Base-by-base conservation (phyloP, 2,113 vertebrate species). In the Menura novaehollandiae region DNA sequence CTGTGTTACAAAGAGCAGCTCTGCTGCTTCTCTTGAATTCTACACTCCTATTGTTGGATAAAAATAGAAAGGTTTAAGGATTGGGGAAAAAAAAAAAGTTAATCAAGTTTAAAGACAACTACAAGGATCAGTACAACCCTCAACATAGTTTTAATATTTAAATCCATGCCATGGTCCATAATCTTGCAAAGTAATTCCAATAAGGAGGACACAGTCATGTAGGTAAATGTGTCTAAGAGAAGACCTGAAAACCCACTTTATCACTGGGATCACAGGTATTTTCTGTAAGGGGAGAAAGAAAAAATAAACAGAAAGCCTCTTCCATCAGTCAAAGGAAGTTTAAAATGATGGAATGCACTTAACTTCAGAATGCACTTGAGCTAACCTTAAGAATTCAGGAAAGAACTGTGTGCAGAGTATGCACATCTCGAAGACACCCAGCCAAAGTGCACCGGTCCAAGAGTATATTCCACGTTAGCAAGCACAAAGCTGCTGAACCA, bases 231-330 rank as follows among this genome's bases (percentile, higher is more conserved):
- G 74, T 43, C 77, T 59, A 81, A 71, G 19, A 69, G 73, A 80
- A 95, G 86, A 92, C 69, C 83, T 95, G 68, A 86, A 95, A 97
- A 88, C 91, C 85, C 64, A 81, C 44, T 95, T 92, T 84, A 66
- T 28, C 76, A 18, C 2, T 6, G 39, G 64, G 37, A 77, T 66
- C 62, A 43, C 49, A 47, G 43, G 21, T 33, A 35, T 15, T 37
- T 64, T 76, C 77, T 16, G 0, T 13, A 18, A 62, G 37, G 15
- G 14, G 13, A 24, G 13, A 14, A 15, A 17, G 11, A 6, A 35
- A 44, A 73, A 24, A 60, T 11, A 39, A 43, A 35, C 10, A 37
- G 10, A 64, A 56, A 63, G 9, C 28, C 14, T 75, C 52, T 51
- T 63, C 47, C 39, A 37, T 18, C 74, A 56, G 33, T 43, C 62